Conservation (phyloP, 1,140 invertebrate species). For the Globodera ellingtonae region DNA sequence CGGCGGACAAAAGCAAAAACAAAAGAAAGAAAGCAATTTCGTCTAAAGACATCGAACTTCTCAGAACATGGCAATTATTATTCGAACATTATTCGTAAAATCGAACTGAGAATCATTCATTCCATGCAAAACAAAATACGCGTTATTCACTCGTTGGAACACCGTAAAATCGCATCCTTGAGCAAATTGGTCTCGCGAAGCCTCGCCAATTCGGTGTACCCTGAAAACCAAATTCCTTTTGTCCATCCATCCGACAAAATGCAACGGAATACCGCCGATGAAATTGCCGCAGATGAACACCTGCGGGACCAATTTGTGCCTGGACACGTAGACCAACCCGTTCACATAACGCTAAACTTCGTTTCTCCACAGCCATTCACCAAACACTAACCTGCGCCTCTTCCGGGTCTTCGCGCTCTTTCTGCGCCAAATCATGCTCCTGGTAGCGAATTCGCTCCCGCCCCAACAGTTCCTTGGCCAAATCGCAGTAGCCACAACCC, state of each 20-base stretch:
- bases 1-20: background rate
- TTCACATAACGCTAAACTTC: slow-evolving; percentile 46
- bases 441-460: slow-evolving; percentile 45
- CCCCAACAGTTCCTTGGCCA: slow-evolving; percentile 45
- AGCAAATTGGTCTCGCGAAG: slow-evolving; percentile 43
- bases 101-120: background rate
- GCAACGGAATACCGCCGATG: slow-evolving; percentile 40
- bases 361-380: background rate
- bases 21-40: background rate
- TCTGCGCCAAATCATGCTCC: slow-evolving; percentile 47
- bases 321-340: slow-evolving; percentile 46
- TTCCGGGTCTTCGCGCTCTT: slow-evolving; percentile 33
- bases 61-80: slow-evolving; percentile 8
- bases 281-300: slow-evolving; percentile 55
- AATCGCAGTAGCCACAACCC: slow-evolving; percentile 52
- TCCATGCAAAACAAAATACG: background rate
- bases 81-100: slow-evolving; percentile 12
- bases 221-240: slow-evolving; percentile 23
- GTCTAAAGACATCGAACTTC: background rate
- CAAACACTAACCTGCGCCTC: slow-evolving; percentile 36
- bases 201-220: slow-evolving; percentile 49
- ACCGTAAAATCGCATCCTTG: slow-evolving; percentile 32
- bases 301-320: slow-evolving; percentile 46
- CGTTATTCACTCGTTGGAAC: slow-evolving; percentile 34
- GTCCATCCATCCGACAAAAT: slow-evolving; percentile 7